Evolutionary conservation across 2,888 invertebrate species (phyloP), one percentile per base, ranked within the genome.

Genomic region (Mythimna impura): DNA sequence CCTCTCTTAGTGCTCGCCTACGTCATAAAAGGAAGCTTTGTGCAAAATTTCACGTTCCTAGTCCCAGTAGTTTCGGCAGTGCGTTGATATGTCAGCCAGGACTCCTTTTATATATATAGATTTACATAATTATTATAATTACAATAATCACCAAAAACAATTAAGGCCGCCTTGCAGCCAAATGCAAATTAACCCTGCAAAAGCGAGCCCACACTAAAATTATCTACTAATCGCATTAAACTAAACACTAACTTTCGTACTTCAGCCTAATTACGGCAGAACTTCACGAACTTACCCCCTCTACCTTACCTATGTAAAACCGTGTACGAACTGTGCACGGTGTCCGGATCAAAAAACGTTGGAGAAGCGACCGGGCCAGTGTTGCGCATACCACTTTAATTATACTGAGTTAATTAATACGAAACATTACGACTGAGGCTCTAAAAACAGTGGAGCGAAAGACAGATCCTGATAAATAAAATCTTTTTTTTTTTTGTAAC

Each of bases 341-440:
- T 86, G 89, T 85, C 79, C 70, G 70, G 65, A 75, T 85, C 84
- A 82, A 83, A 87, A 88, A 89, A 89, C 91, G 89, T 87, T 88
- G 86, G 87, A 86, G 85, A 71, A 86, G 78, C 87, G 82, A 81
- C 85, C 88, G 85, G 88, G 90, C 88, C 90, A 89, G 91, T 88
- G 89, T 90, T 92, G 91, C 88, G 90, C 92, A 90, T 91, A 92
- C 91, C 91, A 91, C 92, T 93, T 94, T 93, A 94, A 95, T 96
- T 96, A 95, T 94, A 91, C 94, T 65, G 90, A 94, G 86, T 86
- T 86, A 94, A 94, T 94, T 94, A 94, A 94, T 94, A 94, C 93
- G 93, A 94, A 94, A 93, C 94, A 93, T 94, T 86, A 86, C 79
- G 79, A 77, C 71, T 83, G 73, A 71, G 90, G 93, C 93, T 83